A percentile compares a stretch with the other conserved stretches of the same genome.
Conservation (phyloP, 1,140 invertebrate species). For the Meteorus sp. region DNA sequence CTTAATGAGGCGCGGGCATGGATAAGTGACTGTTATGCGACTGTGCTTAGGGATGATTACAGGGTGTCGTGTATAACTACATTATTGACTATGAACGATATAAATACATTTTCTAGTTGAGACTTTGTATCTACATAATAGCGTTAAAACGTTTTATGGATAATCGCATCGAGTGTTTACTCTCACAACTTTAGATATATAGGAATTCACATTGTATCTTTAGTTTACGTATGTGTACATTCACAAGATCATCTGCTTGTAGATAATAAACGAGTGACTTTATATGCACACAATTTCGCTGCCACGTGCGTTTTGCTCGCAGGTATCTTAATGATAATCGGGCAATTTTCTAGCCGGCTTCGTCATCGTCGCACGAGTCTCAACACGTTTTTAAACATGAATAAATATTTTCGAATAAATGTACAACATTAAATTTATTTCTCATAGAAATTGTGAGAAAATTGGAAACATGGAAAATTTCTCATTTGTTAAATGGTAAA, state of each 20-base stretch:
- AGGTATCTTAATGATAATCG: slow-evolving; percentile 38
- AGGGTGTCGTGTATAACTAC: too few species aligned
- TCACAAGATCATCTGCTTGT: slow-evolving; percentile 16
- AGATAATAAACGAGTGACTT: slow-evolving; percentile 25
- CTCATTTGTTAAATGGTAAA: too few species aligned
- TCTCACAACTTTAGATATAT: background rate
- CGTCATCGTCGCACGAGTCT: slow-evolving; percentile 7
- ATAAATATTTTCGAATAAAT: too few species aligned
- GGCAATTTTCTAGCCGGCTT: slow-evolving; percentile 37
- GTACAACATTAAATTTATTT: too few species aligned
- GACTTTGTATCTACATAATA: background rate
- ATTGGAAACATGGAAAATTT: too few species aligned
- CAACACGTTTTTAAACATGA: background rate
- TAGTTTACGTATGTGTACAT: slow-evolving; percentile 1
- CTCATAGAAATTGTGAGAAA: slow-evolving; percentile 28
- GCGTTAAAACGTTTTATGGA: slow-evolving; percentile 10
- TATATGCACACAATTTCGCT: too few species aligned
- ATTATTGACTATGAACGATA: background rate
- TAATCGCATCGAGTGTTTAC: slow-evolving; percentile 16
- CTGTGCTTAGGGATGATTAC: too few species aligned
- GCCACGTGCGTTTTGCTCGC: slow-evolving; percentile 26
- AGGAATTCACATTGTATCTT: slow-evolving; percentile 10
- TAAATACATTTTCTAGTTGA: background rate
- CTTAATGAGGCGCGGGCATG: slow-evolving; percentile 32
- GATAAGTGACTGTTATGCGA: slow-evolving; percentile 23